phyloP scores from a whole-genome alignment of 2,888 invertebrate genomes.

The Teinopalpus imperialis region DNA sequence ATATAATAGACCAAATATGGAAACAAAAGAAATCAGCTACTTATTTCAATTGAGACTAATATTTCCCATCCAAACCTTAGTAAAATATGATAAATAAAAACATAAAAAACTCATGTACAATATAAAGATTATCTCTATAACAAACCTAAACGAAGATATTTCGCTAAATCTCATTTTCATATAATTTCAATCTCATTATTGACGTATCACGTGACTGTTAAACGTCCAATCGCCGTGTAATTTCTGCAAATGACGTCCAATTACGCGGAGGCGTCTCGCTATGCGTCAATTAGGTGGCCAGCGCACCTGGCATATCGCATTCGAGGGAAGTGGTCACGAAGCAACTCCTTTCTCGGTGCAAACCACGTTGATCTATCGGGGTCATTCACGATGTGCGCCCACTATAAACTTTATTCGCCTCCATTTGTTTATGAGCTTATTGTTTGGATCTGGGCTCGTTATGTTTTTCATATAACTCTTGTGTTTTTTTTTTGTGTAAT shows the following conservation, averaged over 20 bases:
- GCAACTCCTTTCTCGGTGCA: constrained; percentile 53
- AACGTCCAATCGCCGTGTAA: constrained; percentile 63
- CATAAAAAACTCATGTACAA: too few relatives aligned
- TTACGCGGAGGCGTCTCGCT: constrained; percentile 69
- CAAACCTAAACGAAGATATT: constrained; percentile 8
- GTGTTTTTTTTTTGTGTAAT: not conserved
- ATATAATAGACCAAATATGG: too few relatives aligned
- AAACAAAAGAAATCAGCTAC: too few relatives aligned
- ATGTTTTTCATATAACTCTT: too few relatives aligned
- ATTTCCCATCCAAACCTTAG: too few relatives aligned
- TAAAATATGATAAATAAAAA: too few relatives aligned
- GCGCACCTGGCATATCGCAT: constrained; percentile 76
- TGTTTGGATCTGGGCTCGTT: constrained; percentile 10
- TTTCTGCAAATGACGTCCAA: constrained; percentile 72
- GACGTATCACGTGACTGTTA: constrained; percentile 50
- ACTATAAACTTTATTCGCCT: constrained; percentile 5
- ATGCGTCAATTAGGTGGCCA: constrained; percentile 71
- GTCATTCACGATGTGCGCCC: constrained; percentile 12
- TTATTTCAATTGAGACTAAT: too few relatives aligned
- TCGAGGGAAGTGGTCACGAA: constrained; percentile 69
- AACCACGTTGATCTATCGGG: constrained; percentile 26
- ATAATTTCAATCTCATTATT: constrained; percentile 10
- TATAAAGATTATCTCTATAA: too few relatives aligned
- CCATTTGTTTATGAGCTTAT: constrained; percentile 19
- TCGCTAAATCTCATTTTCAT: constrained; percentile 18